Conservation (phyloP, 2,113 vertebrate species). For the Rhombomys opimus region DNA sequence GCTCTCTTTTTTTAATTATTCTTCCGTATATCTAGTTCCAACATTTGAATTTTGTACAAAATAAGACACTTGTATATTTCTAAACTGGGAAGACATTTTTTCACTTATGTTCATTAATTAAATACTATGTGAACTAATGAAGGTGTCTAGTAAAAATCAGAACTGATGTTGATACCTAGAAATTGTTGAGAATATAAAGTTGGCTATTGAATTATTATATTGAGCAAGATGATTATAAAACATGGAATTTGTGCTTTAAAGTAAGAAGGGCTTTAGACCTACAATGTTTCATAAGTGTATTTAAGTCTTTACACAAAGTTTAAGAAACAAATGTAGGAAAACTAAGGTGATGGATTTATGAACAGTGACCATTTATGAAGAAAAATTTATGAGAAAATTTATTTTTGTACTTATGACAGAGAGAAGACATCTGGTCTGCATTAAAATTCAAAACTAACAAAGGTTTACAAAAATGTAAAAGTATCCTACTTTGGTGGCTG, state of each 20-base stretch:
- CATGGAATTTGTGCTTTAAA: neutral
- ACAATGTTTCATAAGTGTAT: neutral
- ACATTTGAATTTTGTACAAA: neutral
- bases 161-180: neutral
- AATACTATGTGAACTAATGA: neutral
- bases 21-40: neutral
- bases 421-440: neutral
- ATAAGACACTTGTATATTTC: conserved; percentile 5
- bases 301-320: neutral
- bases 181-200: neutral
- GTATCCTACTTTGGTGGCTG: neutral
- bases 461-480: neutral
- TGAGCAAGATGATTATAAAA: neutral
- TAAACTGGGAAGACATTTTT: neutral
- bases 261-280: neutral
- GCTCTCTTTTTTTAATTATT: neutral
- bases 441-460: neutral
- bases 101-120: neutral
- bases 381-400: neutral
- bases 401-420: neutral
- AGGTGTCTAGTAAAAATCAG: neutral
- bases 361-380: neutral
- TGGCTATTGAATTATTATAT: neutral
- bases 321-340: neutral
- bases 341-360: neutral